phyloP scores from a whole-genome alignment of 2,113 vertebrate genomes.

The Crotalus helleri region DNA sequence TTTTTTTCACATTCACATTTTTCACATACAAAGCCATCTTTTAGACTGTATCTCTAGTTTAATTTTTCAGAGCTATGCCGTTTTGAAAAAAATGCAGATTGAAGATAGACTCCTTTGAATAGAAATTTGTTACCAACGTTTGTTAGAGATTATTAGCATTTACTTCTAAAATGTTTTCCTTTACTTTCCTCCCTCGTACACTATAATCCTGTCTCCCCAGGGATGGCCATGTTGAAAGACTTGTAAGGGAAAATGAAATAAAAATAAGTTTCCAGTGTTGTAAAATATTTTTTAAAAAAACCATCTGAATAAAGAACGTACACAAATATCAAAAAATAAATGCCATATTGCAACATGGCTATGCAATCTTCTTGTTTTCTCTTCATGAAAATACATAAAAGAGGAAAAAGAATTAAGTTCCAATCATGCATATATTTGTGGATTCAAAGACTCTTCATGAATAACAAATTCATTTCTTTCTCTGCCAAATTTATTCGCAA shows the following conservation, averaged over 20 bases:
- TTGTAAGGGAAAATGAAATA: background rate
- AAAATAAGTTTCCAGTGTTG: background rate
- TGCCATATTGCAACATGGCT: background rate
- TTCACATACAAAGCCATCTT: background rate
- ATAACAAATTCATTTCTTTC: slow-evolving; percentile 18
- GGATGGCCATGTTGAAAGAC: background rate
- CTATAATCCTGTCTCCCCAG: background rate
- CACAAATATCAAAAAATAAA: background rate
- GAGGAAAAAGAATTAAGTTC: background rate
- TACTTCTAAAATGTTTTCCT: background rate
- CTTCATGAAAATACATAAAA: background rate
- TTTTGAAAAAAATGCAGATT: background rate
- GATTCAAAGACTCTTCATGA: slow-evolving; percentile 4
- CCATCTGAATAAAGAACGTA: background rate
- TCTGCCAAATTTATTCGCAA: background rate
- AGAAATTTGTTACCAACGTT: background rate
- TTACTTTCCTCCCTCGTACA: background rate
- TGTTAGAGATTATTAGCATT: background rate
- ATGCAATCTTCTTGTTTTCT: background rate
- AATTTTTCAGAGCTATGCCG: background rate
- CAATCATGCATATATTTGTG: slow-evolving; percentile 5
- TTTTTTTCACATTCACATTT: background rate
- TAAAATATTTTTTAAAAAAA: background rate
- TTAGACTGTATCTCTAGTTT: background rate
- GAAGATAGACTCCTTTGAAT: background rate